Evolutionary conservation across 2,888 invertebrate genomes (phyloP).

Genomic region (Notocelia uddmanniana): DNA sequence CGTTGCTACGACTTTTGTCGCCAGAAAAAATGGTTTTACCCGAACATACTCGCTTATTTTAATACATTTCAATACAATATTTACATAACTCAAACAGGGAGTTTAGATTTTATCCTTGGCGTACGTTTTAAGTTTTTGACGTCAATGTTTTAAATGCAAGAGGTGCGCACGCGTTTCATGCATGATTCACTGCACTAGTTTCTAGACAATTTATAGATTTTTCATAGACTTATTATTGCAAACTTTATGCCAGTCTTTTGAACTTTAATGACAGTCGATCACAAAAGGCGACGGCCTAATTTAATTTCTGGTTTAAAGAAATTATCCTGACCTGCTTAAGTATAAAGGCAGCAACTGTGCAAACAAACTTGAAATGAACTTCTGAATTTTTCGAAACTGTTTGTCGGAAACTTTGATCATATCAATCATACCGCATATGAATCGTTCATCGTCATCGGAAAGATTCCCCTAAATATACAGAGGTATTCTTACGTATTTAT

Average conservation of each 20-base stretch:
- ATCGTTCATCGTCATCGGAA: conserved; percentile 19
- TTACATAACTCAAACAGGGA: conserved; percentile 34
- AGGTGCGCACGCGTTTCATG: conserved; percentile 54
- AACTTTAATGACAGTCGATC: conserved; percentile 24
- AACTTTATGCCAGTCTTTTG: conserved; percentile 27
- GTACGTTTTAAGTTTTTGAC: conserved; percentile 65
- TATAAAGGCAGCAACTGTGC: conserved; percentile 23
- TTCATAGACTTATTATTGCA: conserved; percentile 21
- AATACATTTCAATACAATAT: conserved; percentile 29
- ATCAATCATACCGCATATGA: conserved; percentile 16
- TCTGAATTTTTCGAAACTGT: conserved; percentile 6
- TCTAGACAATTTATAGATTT: conserved; percentile 46
- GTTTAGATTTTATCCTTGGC: conserved; percentile 53
- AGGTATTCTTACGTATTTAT: conserved; percentile 33
- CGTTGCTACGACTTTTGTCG: conserved; percentile 8
- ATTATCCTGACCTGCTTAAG: background rate
- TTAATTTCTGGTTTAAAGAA: conserved; percentile 15
- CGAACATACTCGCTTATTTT: conserved; percentile 12
- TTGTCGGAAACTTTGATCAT: conserved; percentile 4
- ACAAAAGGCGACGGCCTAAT: conserved; percentile 20
- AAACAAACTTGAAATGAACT: conserved; percentile 24
- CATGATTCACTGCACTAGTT: conserved; percentile 64
- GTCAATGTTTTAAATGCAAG: conserved; percentile 69
- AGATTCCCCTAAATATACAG: conserved; percentile 30
- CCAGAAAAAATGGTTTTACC: conserved; percentile 15